phyloP scores from a whole-genome alignment of 1,140 invertebrate genomes.

The Bathynomus jamesi region DNA sequence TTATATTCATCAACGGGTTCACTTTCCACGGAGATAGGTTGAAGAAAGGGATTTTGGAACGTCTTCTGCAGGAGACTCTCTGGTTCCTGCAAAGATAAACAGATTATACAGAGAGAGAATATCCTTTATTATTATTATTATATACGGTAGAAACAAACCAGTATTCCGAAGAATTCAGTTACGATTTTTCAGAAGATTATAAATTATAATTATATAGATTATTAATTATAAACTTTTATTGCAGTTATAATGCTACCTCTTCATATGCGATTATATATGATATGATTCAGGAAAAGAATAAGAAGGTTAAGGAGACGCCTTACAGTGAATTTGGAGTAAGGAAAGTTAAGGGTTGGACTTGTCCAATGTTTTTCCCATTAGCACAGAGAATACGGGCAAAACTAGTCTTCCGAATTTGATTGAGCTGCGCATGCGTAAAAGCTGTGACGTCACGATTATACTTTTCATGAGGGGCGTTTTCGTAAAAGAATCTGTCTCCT shows the following conservation, averaged over 20 bases:
- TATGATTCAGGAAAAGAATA: no score
- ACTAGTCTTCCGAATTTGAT: slow-evolving; percentile 72
- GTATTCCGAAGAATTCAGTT: no score
- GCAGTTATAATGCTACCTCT: no score
- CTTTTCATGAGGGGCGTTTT: slow-evolving; percentile 42
- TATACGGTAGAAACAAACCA: no score
- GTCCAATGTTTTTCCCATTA: slow-evolving; percentile 63
- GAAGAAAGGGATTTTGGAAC: neutral
- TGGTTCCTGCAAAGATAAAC: neutral
- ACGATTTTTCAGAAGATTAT: no score
- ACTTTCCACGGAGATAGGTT: neutral
- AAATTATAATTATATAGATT: no score
- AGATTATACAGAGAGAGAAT: neutral
- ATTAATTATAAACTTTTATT: no score
- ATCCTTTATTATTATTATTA: no score
- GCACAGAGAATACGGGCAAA: slow-evolving; percentile 78
- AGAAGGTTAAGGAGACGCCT: no score
- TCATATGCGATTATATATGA: no score
- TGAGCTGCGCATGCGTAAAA: slow-evolving; percentile 77
- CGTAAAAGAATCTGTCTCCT: slow-evolving; percentile 56
- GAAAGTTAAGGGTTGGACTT: slow-evolving; percentile 61
- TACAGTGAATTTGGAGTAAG: slow-evolving; percentile 27
- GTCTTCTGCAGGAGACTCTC: neutral
- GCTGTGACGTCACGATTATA: slow-evolving; percentile 37
- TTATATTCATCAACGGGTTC: no score